Evolutionary conservation across 2,888 invertebrate species (phyloP), one percentile per base, ranked within the genome.

Genomic region (Lasioglossum villosulum): DNA sequence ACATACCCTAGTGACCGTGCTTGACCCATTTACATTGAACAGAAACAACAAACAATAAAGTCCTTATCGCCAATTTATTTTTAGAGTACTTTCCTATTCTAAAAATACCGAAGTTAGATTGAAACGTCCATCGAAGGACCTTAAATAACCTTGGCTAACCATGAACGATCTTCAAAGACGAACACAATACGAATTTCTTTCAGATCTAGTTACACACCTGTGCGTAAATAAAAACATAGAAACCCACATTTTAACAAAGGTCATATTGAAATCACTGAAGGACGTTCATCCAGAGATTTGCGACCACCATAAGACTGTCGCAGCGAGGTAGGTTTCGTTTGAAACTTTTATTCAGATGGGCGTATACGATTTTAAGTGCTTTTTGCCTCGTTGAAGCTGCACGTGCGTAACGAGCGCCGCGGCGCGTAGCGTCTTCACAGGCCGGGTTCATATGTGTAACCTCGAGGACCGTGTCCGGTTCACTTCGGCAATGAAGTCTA

Each of bases 401-500:
- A 71, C 12, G 10, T 0, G 63, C 63, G 78, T 84, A 78, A 82
- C 82, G 72, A 84, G 78, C 82, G 45, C 10, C 68, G 34, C 66
- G 76, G 14, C 66, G 66, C 48, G 48, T 74, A 59, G 59, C 59
- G 59, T 75, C 52, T 71, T 63, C 39, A 39, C 84, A 19, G 34
- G 75, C 34, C 19, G 71, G 76, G 70, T 72, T 75, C 14, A 19
- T 72, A 30, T 66, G 75, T 79, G 72, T 52, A 66, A 66, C 63
- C 83, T 75, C 70, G n/a, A 63, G 34, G 75, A 42, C 37, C 78
- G 30, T 48, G 48, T 73, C 48, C 48, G 72, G 34, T 68, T 34
- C 37, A 16, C 6, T 37, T 37, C 45, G 56, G 48, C 75, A 48
- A 80, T 80, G 75, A 86, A 77, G 82, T 74, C 81, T 78, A 68